Percentiles rank a stretch among this genome's conserved stretches.
phyloP scores from a whole-genome alignment of 1,140 invertebrate genomes.

The Anastrepha obliqua region DNA sequence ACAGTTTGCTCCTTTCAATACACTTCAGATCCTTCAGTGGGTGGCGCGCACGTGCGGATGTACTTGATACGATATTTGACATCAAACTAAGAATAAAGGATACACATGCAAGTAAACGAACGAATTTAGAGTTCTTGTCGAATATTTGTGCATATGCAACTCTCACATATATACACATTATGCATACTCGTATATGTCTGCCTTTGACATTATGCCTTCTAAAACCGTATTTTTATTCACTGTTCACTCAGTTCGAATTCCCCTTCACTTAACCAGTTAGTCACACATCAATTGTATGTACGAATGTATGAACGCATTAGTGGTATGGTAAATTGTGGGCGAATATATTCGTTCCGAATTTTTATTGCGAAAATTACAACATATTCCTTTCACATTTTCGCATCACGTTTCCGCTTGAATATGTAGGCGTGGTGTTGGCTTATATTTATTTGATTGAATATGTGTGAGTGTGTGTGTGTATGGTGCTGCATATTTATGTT shows the following conservation, averaged over 20 bases:
- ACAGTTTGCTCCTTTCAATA: background rate
- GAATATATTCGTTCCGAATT: background rate
- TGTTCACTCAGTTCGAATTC: background rate
- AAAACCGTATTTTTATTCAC: background rate
- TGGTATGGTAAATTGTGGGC: background rate
- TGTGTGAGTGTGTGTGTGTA: background rate
- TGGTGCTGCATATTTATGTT: background rate
- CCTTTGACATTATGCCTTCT: conserved; percentile 13
- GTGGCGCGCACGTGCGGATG: background rate
- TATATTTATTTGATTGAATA: background rate
- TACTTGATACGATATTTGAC: background rate
- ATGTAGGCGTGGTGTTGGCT: background rate
- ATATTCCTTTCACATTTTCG: conserved; percentile 14
- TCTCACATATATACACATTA: background rate
- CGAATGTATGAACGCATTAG: too few relatives aligned
- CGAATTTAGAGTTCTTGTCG: background rate
- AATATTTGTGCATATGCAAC: background rate
- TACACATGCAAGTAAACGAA: background rate
- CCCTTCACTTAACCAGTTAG: background rate
- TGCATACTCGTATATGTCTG: background rate
- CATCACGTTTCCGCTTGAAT: background rate
- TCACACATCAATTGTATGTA: background rate
- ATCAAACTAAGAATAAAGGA: background rate
- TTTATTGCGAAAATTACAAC: conserved; percentile 25
- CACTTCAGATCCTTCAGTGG: background rate